Percentiles rank a stretch among this genome's conserved stretches.
Evolutionary conservation across 1,140 invertebrate species (phyloP).

Genomic region (Lordiphosa stackelbergi): DNA sequence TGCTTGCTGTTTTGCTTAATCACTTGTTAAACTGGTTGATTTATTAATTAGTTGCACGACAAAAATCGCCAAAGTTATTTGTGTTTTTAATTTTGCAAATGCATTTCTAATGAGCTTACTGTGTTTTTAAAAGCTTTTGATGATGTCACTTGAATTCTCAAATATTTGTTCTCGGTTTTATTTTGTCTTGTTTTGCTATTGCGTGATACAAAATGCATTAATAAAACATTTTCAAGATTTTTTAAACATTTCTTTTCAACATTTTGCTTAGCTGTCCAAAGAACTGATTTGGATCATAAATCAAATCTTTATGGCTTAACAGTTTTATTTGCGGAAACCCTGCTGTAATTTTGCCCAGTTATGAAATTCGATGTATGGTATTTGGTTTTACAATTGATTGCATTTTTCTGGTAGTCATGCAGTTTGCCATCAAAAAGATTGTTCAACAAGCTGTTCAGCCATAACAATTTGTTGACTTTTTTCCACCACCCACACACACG

Average conservation of each 20-base stretch:
- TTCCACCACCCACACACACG: slow-evolving; percentile 24
- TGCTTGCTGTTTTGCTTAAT: slow-evolving; percentile 15
- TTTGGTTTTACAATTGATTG: slow-evolving; percentile 6
- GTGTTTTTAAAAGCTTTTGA: slow-evolving; percentile 32
- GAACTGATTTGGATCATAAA: slow-evolving; percentile 23
- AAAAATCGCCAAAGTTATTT: slow-evolving; percentile 21
- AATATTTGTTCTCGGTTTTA: not conserved
- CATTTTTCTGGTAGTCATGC: slow-evolving; percentile 17
- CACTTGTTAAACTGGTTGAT: slow-evolving; percentile 39
- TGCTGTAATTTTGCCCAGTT: not conserved
- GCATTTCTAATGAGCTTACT: slow-evolving; percentile 63
- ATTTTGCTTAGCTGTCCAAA: slow-evolving; percentile 27
- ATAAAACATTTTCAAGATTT: slow-evolving; percentile 31
- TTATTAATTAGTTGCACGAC: slow-evolving; percentile 48
- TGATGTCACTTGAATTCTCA: slow-evolving; percentile 58
- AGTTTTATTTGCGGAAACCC: slow-evolving; percentile 6
- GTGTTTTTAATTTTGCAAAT: slow-evolving; percentile 44
- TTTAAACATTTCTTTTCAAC: slow-evolving; percentile 14
- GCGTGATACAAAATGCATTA: slow-evolving; percentile 37
- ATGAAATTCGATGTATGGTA: not conserved
- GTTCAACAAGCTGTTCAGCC: slow-evolving; percentile 47
- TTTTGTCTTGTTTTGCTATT: slow-evolving; percentile 26
- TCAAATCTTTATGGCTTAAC: slow-evolving; percentile 15
- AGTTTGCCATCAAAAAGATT: slow-evolving; percentile 22
- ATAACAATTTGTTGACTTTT: slow-evolving; percentile 52